Base-by-base conservation (phyloP, 2,888 invertebrate genomes). In the Pristionchus entomophagus region DNA sequence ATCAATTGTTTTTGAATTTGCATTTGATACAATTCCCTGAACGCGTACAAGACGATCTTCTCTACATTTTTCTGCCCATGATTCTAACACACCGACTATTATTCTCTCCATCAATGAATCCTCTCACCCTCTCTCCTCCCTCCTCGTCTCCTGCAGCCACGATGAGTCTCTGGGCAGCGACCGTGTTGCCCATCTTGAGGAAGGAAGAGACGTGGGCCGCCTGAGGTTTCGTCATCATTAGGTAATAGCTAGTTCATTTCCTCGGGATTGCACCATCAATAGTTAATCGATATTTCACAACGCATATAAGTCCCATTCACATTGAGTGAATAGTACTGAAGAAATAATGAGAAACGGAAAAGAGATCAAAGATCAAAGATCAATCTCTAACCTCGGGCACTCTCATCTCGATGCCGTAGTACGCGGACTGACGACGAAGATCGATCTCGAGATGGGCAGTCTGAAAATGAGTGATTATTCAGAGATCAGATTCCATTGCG, bases 151-250 rank as follows among this genome's bases (percentile, higher is more conserved):
- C 69, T 6, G 78, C 78, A 29, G 49, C 78, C 17, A 51, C 49
- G 78, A 78, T 78, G n/a, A 78, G 5, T 29, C 78, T 45, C 49
- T 51, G 49, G 14, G 78, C 78, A 26, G 78, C 78, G 26, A 78
- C 49, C 6, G 78, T 78, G 29, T 78, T 78, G 49, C 78, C 78
- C 10, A 26, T 29, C 49, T 29, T 45, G 78, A 78, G 78, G 49
- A 78, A 78, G 17, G 45, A 45, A 29, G 45, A 32, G 78, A 49
- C 26, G 35, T 78, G 26, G 2, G n/a, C 41, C 26, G n/a, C n/a
- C 45, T 38, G 26, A 17, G n/a, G 41, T 10, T 73, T 38, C 5
- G 19, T 0, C 38, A 41, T 45, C n/a, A n/a, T n/a, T n/a, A n/a
- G n/a, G n/a, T n/a, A n/a, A n/a, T n/a, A n/a, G n/a, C n/a, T n/a